A percentile compares a stretch with the other conserved stretches of the same genome.
Evolutionary conservation across 2,797 vertebrate species (phyloP).

Genomic region (Psittacula derbiana): DNA sequence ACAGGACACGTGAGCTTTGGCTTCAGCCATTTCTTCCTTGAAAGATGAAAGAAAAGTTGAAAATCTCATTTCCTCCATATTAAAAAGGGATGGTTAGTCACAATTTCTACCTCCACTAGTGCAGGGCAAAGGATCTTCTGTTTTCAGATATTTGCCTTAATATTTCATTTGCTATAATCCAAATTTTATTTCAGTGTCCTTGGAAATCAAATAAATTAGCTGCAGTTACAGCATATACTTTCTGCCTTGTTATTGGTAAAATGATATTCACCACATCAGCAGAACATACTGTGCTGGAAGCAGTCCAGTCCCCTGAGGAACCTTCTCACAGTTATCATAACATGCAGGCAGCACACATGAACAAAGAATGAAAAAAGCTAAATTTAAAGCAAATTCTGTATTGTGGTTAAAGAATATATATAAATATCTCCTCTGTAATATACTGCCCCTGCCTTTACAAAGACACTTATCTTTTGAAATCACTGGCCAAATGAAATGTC

Average conservation of each 20-base stretch:
- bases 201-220: not conserved
- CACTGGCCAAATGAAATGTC: not conserved
- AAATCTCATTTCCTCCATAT: not conserved
- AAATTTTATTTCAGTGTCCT: not conserved
- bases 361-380: constrained; percentile 2
- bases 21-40: not conserved
- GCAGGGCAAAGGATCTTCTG: not conserved
- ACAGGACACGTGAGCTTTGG: not conserved
- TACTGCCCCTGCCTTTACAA: not conserved
- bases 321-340: not conserved
- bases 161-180: not conserved
- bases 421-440: not conserved
- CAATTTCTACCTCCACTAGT: not conserved
- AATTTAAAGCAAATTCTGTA: constrained; percentile 1
- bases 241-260: not conserved
- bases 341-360: not conserved
- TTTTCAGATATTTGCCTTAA: not conserved
- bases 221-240: not conserved
- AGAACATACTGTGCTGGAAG: not conserved
- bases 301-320: not conserved
- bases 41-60: not conserved
- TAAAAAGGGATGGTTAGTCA: not conserved
- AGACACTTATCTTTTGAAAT: not conserved
- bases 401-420: not conserved
- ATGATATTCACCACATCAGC: not conserved